Evolutionary conservation across 2,797 vertebrate genomes (phyloP), one percentile per base, ranked within the genome.

Genomic region (Euthynnus affinis): DNA sequence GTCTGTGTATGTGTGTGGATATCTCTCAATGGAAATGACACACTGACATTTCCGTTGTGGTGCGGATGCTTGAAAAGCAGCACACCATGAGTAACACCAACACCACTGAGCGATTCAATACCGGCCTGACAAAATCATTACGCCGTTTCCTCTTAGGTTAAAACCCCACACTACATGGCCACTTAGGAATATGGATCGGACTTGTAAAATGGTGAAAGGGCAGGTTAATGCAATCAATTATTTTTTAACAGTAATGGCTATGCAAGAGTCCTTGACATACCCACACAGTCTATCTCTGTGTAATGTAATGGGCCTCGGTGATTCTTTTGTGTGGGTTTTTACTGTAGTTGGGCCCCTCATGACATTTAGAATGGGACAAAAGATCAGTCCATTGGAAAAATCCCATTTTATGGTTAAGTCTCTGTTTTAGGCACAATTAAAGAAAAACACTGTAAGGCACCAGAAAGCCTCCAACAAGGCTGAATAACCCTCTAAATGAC

Each of bases 151-250:
- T 88, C 84, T 89, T 22, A 88, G 90, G 89, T 92, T 83, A 86
- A 85, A 88, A 72, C 85, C 73, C 60, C 10, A 56, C 86, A 67
- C 91, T 78, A 69, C 84, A 81, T 55, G 74, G 80, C 86, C 90
- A 92, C 92, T 93, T 91, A 92, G 88, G 79, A 90, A 83, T 91
- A 93, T 93, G 89, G 89, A 92, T 91, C 58, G 59, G 84, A 89
- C 87, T 61, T 88, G 88, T 90, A 88, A 88, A 92, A 85, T 77
- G 86, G 88, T 87, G 85, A 92, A 93, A 91, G 89, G 89, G 74
- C 90, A 91, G 87, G 81, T 92, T 90, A 91, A 92, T 87, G 87
- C 88, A 89, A 93, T 93, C 89, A 90, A 89, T 92, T 93, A 85
- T 90, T 90, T 93, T 90, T 91, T 86, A 91, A 90, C 91, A 87